Evolutionary conservation across 2,888 invertebrate genomes (phyloP).

Genomic region (Papilio elwesi): DNA sequence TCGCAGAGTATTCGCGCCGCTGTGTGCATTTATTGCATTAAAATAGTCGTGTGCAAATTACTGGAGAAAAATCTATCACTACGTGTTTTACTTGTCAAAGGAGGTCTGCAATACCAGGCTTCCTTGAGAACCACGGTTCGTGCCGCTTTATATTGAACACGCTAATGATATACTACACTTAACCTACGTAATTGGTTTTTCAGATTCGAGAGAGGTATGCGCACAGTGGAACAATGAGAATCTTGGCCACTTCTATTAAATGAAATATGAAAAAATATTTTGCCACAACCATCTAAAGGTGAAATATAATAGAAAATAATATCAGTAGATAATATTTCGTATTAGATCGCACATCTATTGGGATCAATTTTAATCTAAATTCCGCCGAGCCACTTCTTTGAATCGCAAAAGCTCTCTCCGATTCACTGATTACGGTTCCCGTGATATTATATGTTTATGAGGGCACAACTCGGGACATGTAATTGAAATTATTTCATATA

Average conservation of each 20-base stretch:
- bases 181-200: too few species aligned
- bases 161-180: too few species aligned
- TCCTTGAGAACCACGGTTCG: too few species aligned
- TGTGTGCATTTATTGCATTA: slow-evolving; percentile 14
- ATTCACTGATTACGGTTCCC: slow-evolving; percentile 49
- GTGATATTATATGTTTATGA: slow-evolving; percentile 64
- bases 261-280: slow-evolving; percentile 3
- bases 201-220: too few species aligned
- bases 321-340: slow-evolving; percentile 56
- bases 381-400: slow-evolving; percentile 69
- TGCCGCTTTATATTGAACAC: too few species aligned
- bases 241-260: neutral
- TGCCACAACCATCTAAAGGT: slow-evolving; percentile 7
- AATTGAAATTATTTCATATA: slow-evolving; percentile 31
- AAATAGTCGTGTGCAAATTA: slow-evolving; percentile 2
- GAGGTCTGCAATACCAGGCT: too few species aligned
- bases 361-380: slow-evolving; percentile 79
- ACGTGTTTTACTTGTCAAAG: too few species aligned
- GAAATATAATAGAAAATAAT: slow-evolving; percentile 13
- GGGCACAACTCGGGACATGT: slow-evolving; percentile 50
- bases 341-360: slow-evolving; percentile 69
- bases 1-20: slow-evolving; percentile 15
- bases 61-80: neutral
- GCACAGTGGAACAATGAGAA: too few species aligned
- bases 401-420: slow-evolving; percentile 43